Percentiles rank a stretch among this genome's conserved stretches.
Evolutionary conservation across 2,797 vertebrate genomes (phyloP).

Genomic region (Enteromius afrohamiltoni): DNA sequence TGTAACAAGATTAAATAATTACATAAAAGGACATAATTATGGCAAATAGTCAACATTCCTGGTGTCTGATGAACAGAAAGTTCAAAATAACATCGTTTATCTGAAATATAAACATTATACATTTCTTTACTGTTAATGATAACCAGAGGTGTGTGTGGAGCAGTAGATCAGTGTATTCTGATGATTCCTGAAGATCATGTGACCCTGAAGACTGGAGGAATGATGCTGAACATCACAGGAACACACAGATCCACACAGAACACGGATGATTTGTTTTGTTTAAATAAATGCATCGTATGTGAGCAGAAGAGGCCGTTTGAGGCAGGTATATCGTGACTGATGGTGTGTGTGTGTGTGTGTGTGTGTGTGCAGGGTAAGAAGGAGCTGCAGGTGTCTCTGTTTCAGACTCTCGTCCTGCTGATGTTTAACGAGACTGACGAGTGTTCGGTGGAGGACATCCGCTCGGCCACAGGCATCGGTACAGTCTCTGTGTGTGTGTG

Average conservation of each 20-base stretch:
- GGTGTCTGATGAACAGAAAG: no score
- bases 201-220: neutral
- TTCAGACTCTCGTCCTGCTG: conserved; percentile 96
- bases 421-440: conserved; percentile 99
- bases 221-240: neutral
- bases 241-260: neutral
- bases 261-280: neutral
- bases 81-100: no score
- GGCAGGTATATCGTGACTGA: no score
- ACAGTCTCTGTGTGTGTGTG: conserved; percentile 61
- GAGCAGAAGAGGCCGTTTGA: neutral
- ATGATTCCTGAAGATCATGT: neutral
- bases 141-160: neutral
- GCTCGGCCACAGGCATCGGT: conserved; percentile 97
- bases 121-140: neutral
- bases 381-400: conserved; percentile 97
- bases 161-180: neutral
- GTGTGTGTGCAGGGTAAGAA: conserved; percentile 88
- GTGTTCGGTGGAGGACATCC: conserved; percentile 96
- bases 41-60: no score
- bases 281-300: no score
- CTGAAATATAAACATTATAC: no score
- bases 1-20: no score
- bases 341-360: neutral
- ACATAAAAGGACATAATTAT: no score